Conservation (phyloP, 1,140 invertebrate species). For the Musca domestica region DNA sequence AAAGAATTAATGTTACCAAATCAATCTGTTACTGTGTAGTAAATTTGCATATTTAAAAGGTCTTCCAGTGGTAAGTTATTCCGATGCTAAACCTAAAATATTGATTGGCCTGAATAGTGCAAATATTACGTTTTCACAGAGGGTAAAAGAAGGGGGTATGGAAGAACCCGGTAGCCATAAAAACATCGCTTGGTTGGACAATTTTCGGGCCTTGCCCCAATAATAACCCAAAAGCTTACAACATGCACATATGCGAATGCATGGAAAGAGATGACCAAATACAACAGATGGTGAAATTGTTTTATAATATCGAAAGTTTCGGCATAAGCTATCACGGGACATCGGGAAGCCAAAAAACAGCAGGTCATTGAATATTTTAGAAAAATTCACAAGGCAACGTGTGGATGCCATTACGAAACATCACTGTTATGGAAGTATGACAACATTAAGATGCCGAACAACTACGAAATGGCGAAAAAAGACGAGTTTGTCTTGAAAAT, state of each 20-base stretch:
- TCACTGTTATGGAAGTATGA: background rate
- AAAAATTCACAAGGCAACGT: background rate
- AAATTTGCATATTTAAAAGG: slow-evolving; percentile 1
- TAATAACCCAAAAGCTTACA: background rate
- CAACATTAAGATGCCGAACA: background rate
- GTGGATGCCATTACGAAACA: background rate
- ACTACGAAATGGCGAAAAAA: background rate
- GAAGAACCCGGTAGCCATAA: background rate
- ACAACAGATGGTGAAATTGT: too few relatives aligned
- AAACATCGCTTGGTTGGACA: too few relatives aligned
- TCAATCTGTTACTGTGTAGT: background rate
- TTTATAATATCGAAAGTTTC: too few relatives aligned
- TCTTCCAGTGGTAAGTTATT: background rate
- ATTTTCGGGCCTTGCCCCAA: background rate
- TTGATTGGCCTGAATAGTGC: slow-evolving; percentile 14
- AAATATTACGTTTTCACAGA: background rate
- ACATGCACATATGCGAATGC: background rate
- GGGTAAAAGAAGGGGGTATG: background rate
- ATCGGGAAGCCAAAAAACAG: background rate
- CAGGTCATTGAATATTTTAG: background rate
- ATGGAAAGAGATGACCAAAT: background rate
- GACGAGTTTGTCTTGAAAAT: background rate
- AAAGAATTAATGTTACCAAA: slow-evolving; percentile 4
- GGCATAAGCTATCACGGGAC: too few relatives aligned
- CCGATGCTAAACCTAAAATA: background rate